Base-by-base conservation (phyloP, 2,797 vertebrate genomes). In the Podargus strigoides region DNA sequence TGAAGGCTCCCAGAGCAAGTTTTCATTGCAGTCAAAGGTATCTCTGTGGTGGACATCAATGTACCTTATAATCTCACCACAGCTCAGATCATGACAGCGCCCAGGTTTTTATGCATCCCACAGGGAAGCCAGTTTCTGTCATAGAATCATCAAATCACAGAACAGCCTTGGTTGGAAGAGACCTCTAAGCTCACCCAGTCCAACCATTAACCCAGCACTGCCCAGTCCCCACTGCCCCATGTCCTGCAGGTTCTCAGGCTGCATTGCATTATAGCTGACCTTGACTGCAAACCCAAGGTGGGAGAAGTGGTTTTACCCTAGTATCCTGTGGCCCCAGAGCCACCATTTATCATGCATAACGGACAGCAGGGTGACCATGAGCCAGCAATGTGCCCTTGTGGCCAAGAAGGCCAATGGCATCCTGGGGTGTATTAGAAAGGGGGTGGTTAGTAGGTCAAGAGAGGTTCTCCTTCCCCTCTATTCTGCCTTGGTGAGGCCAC, bases 21-120 rank as follows among this genome's bases (percentile, higher is more conserved):
- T 70, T 70, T 37, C 34, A 1, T 11, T 52, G 44, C 37, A 18
- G 46, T 19, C 62, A n/a, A 24, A 68, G 23, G 18, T 6, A 1
- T 5, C 12, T 83, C 59, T 50, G 12, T 3, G 63, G n/a, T 1
- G 1, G 47, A 8, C 8, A 2, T 6, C 2, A 2, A 9, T 8
- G 87, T 5, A 6, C 3, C 17, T 82, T 34, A 67, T 23, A 34
- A 66, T 6, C 89, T 30, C 32, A 27, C 2, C 26, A 6, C 49
- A 1, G 16, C 15, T 47, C 8, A 0, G 30, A 19, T 4, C 4
- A 1, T 15, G 52, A 30, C 26, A 49, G 32, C 37, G 91, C 81
- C 50, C 41, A 24, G 5, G 23, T 10, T 16, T 53, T 80, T 14
- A 23, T 7, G 24, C 27, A 67, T 21, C 32, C 47, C 75, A 22